Evolutionary conservation across 2,113 vertebrate species (phyloP), one percentile per base, ranked within the genome.

Genomic region (Aplodontia rufa): DNA sequence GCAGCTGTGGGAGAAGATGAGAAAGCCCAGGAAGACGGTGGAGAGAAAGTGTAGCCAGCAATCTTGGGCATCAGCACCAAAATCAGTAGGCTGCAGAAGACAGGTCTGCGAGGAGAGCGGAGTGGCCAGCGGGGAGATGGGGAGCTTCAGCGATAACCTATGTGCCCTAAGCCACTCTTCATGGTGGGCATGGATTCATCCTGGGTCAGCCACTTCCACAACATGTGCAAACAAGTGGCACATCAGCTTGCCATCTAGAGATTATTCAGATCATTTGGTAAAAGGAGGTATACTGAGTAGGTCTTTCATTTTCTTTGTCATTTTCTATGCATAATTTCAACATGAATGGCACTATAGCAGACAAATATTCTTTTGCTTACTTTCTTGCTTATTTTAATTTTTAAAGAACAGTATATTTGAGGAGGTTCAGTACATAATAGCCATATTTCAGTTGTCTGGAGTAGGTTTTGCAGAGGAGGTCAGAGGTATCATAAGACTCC

Each of bases 401-500:
- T 42, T 40, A 71, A 90, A 89, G 49, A 42, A 28, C 3, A 74
- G 2, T 83, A 40, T 49, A 88, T 74, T 86, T 90, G 35, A 87
- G 30, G 37, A 88, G 1, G 4, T 64, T 97, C 60, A 30, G 45
- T 69, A 74, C 4, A 55, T 42, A 55, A 62, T n/a, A 76, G 12
- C 13, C 45, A 40, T 84, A 64, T 55, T 95, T 94, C 81, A 92
- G 60, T 74, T 42, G 69, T 87, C 90, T 89, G 64, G 64, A 91
- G 62, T 35, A 79, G 60, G 42, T 87, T 89, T 97, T 91, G 89
- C 91, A 91, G 35, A 68, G 60, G 37, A 92, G n/a, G 28, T 87
- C 69, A 55, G 28, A 72, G 24, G n/a, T 76, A 74, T 97, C 96
- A 96, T 89, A 80, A 94, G 91, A 96, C 89, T 96, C 35, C n/a